phyloP scores from a whole-genome alignment of 2,113 vertebrate species.

The Tor tambroides region DNA sequence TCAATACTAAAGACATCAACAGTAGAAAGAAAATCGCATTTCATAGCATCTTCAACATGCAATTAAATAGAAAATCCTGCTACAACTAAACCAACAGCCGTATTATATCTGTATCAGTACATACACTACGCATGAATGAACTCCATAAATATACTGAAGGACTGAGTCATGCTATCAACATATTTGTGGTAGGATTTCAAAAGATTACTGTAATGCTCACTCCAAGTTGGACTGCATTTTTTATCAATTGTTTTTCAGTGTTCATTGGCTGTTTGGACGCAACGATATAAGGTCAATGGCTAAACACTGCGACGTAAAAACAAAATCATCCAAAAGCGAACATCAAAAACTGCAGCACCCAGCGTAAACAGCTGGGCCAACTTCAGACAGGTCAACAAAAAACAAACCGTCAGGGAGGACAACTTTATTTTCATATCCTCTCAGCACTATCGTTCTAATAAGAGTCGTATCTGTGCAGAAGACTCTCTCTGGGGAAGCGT shows the following conservation, averaged over 20 bases:
- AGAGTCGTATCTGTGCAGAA: neutral
- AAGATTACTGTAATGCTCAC: neutral
- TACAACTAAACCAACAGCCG: neutral
- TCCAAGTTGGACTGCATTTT: conserved; percentile 14
- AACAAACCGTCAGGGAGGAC: conserved; percentile 23
- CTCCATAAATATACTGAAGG: conserved; percentile 18
- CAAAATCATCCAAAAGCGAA: neutral
- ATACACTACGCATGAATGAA: conserved; percentile 10
- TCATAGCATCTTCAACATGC: neutral
- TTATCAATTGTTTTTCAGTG: conserved; percentile 10
- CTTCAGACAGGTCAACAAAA: conserved; percentile 36
- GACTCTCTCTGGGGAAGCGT: neutral
- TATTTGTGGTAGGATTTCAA: conserved; percentile 33
- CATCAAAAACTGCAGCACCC: conserved; percentile 9
- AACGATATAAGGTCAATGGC: neutral
- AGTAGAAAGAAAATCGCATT: neutral
- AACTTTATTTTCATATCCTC: conserved; percentile 33
- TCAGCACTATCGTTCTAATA: neutral
- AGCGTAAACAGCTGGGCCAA: neutral
- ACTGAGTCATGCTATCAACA: conserved; percentile 34
- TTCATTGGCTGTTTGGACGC: too few species aligned
- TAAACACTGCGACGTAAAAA: neutral
- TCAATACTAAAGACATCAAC: neutral
- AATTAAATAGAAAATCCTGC: neutral
- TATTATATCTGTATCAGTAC: conserved; percentile 13